Evolutionary conservation across 2,113 vertebrate species (phyloP).

Genomic region (Genyomyrus donnyi): DNA sequence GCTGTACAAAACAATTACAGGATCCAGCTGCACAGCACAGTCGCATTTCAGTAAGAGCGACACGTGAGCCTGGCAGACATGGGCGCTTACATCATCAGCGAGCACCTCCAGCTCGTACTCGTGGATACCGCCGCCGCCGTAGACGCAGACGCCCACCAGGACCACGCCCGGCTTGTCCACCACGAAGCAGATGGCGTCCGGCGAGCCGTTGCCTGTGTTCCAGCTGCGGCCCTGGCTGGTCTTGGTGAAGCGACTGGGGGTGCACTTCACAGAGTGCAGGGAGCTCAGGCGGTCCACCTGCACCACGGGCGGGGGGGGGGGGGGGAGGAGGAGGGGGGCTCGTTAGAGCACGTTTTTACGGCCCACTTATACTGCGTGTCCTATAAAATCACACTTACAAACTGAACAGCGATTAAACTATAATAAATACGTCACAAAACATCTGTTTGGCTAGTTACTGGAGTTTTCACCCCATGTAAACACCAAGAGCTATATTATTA

Average conservation of each 20-base stretch:
- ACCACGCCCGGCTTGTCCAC: slow-evolving; percentile 92
- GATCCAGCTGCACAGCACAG: background rate
- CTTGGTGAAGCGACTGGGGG: slow-evolving; percentile 92
- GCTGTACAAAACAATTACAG: background rate
- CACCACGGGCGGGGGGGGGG: slow-evolving; percentile 7
- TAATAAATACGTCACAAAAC: background rate
- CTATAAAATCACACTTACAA: background rate
- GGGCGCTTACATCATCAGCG: slow-evolving; percentile 83
- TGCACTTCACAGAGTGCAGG: slow-evolving; percentile 90
- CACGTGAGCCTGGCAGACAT: background rate
- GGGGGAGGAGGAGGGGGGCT: background rate
- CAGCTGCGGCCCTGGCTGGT: slow-evolving; percentile 97
- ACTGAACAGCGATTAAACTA: background rate
- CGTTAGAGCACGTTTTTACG: background rate
- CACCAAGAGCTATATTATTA: background rate
- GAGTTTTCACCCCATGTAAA: background rate
- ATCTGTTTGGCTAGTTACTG: background rate
- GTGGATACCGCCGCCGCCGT: slow-evolving; percentile 95
- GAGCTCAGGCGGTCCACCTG: slow-evolving; percentile 91
- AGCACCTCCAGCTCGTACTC: slow-evolving; percentile 95
- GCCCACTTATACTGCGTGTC: background rate
- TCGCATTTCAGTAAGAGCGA: background rate
- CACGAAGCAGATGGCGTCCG: slow-evolving; percentile 93
- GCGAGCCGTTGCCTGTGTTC: slow-evolving; percentile 97
- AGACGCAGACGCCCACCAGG: slow-evolving; percentile 93